A percentile compares a stretch with the other conserved stretches of the same genome.
These are phyloP conservation scores for Datnioides undecimradiatus DNA, from an alignment of 2,113 vertebrate genomes.

Conservation along the genomic window DNA sequence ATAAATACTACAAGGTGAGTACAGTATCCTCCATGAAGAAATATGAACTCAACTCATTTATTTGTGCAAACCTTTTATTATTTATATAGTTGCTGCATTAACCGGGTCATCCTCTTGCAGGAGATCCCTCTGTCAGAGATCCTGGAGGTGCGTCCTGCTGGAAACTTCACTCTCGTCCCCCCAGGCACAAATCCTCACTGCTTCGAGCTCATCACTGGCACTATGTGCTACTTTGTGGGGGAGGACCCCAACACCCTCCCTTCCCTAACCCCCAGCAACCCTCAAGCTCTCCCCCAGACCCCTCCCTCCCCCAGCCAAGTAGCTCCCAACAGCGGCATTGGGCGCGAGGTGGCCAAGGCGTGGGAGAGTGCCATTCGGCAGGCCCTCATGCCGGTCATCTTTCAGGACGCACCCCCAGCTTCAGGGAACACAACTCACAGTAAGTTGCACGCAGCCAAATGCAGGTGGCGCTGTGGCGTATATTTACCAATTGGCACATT, in stretches of 20 bases:
- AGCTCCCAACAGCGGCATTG: slow-evolving; percentile 84
- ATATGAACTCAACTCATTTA: neutral
- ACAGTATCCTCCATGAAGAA: no score
- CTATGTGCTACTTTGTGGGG: slow-evolving; percentile 89
- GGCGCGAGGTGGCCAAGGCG: slow-evolving; percentile 85
- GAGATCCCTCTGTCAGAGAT: slow-evolving; percentile 92
- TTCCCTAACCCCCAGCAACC: slow-evolving; percentile 32
- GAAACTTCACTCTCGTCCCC: slow-evolving; percentile 86
- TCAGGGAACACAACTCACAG: slow-evolving; percentile 86
- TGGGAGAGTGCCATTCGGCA: slow-evolving; percentile 91
- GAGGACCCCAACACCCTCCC: slow-evolving; percentile 83
- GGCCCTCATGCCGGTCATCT: slow-evolving; percentile 91
- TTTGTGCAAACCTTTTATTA: neutral
- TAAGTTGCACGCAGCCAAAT: slow-evolving; percentile 65
- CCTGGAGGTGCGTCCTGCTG: slow-evolving; percentile 84
- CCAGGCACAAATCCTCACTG: slow-evolving; percentile 89
- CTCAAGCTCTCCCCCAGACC: slow-evolving; percentile 53
- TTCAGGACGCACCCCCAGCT: slow-evolving; percentile 86
- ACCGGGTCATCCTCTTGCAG: slow-evolving; percentile 62
- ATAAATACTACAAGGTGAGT: slow-evolving; percentile 92
- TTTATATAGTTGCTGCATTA: neutral
- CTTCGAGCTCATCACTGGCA: slow-evolving; percentile 90
- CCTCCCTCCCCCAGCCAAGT: slow-evolving; percentile 78
- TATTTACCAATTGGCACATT: neutral
- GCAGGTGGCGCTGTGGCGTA: neutral